Conservation (phyloP, 1,140 invertebrate species). For the Psilanteris sp. region DNA sequence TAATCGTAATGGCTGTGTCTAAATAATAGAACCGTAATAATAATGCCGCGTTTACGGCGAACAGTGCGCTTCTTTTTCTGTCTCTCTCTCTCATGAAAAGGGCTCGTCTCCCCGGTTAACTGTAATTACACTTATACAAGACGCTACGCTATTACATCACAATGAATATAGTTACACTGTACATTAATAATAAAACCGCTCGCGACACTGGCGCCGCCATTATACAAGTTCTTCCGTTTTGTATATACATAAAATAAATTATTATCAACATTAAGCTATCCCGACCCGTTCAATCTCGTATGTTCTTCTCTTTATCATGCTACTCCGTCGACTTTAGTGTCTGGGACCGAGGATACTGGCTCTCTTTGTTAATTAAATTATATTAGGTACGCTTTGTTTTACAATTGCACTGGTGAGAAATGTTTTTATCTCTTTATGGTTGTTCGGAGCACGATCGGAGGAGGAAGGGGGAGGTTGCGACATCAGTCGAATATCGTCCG, state of each 20-base stretch:
- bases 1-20: constrained; percentile 59
- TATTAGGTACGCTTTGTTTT: constrained; percentile 60
- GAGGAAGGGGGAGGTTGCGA: constrained; percentile 1
- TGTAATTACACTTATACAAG: constrained; percentile 72
- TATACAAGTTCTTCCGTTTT: constrained; percentile 71
- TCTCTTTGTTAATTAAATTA: constrained; percentile 58
- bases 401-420: constrained; percentile 59
- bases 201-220: constrained; percentile 67
- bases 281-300: constrained; percentile 3
- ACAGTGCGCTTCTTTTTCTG: constrained; percentile 23
- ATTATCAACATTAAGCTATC: constrained; percentile 79
- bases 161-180: constrained; percentile 80
- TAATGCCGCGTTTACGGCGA: constrained; percentile 45
- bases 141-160: constrained; percentile 78
- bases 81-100: constrained; percentile 60
- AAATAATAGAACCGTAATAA: constrained; percentile 63
- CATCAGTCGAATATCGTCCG: constrained; percentile 9
- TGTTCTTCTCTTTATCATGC: constrained; percentile 8
- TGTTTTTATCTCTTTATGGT: constrained; percentile 42
- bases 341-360: constrained; percentile 51
- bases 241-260: constrained; percentile 80
- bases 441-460: neutral
- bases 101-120: constrained; percentile 64
- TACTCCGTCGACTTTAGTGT: constrained; percentile 1
- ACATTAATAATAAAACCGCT: constrained; percentile 75